Evolutionary conservation across 2,113 vertebrate species (phyloP), one percentile per base, ranked within the genome.

Genomic region (Connochaetes taurinus): DNA sequence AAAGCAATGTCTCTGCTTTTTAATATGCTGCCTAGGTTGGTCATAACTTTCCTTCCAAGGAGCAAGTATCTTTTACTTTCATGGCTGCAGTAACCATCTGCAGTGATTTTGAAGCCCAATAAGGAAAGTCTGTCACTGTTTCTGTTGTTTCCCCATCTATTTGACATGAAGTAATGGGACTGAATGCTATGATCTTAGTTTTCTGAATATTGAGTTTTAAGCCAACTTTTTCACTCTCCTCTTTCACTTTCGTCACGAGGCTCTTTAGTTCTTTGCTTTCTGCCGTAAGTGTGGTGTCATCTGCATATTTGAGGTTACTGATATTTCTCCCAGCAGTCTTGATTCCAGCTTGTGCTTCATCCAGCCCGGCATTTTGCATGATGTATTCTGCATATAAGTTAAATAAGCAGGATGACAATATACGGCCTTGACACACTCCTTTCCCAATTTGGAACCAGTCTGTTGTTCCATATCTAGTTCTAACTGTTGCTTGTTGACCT

Each of bases 321-420:
- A 71, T 71, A 71, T 71, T 71, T 71, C 19, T 71, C n/a, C n/a
- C 10, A 9, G 67, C 67, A 71, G 11, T 71, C 67, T 71, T 71
- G 67, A 71, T 71, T 71, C 67, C 10, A 23, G n/a, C n/a, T 71
- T 71, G 67, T 40, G 67, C 10, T 12, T 71, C n/a, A 40, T 71
- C n/a, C 67, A 71, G n/a, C 19, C 67, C 0, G 0, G n/a, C 5
- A 23, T 71, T 71, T 71, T 0, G 0, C 19, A 40, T 71, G 67
- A 71, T 40, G 19, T 71, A 3, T 2, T 71, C 67, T 71, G 67
- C 5, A 71, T 71, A 40, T 23, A 71, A 71, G 10, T 71, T 71
- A 71, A 71, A 71, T 71, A 40, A 71, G 67, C 19, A 40, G 19
- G 10, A 12, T 71, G n/a, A 40, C n/a, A 71, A 71, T 40, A 40